These are phyloP conservation scores for Bradypus variegatus DNA, from an alignment of 2,797 vertebrate genomes.

Conservation along the genomic window DNA sequence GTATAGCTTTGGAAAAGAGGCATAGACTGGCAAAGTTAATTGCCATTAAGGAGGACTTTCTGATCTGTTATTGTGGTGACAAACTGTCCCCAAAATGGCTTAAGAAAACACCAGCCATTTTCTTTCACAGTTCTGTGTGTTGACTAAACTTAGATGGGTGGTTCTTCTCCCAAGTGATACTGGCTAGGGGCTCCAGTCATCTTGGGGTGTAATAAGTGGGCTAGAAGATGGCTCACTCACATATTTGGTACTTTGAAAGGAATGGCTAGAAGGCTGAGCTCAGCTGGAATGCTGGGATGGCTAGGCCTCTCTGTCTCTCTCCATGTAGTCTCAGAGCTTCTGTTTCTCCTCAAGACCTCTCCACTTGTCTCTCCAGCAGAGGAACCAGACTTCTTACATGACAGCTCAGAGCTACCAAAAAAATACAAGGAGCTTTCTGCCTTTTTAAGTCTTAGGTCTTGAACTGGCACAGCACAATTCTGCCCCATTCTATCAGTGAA, in stretches of 20 bases:
- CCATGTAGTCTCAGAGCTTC: not conserved
- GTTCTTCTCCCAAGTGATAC: not conserved
- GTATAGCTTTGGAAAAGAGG: slow-evolving; percentile 5
- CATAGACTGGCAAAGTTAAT: not conserved
- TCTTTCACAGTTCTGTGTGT: not conserved
- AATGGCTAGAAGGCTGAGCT: not conserved
- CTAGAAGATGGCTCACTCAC: not conserved
- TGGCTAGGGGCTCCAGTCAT: not conserved
- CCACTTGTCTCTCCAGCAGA: not conserved
- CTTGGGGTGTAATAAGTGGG: not conserved
- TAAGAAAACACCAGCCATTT: not conserved
- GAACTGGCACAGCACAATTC: not conserved
- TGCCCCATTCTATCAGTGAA: not conserved
- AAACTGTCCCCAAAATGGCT: not conserved
- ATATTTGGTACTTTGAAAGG: not conserved
- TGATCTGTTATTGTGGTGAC: not conserved
- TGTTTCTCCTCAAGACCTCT: not conserved
- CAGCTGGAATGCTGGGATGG: not conserved
- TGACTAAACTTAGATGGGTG: not conserved
- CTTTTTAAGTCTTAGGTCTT: not conserved
- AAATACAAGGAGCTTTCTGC: not conserved
- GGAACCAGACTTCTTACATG: not conserved
- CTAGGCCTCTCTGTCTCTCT: not conserved
- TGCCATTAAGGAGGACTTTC: not conserved
- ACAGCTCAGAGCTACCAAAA: not conserved